Evolutionary conservation across 1,140 invertebrate genomes (phyloP).

Genomic region (Bombus affinis): DNA sequence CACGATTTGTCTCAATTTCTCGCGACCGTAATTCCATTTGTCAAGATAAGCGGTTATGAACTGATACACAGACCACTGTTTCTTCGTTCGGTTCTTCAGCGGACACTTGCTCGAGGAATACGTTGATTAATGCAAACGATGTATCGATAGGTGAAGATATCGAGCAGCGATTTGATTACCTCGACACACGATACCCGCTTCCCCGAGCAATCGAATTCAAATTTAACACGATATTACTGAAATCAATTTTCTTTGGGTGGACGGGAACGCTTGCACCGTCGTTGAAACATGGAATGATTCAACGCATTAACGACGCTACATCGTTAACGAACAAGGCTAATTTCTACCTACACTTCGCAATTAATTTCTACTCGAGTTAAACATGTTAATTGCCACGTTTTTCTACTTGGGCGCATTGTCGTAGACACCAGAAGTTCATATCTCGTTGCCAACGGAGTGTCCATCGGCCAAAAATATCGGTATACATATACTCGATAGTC

Average conservation of each 20-base stretch:
- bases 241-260: not conserved
- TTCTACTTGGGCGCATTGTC: too few relatives aligned
- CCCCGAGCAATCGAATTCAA: not conserved
- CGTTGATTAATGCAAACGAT: conserved; percentile 1
- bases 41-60: conserved; percentile 3
- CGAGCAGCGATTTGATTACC: conserved; percentile 11
- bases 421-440: too few relatives aligned
- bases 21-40: conserved; percentile 23
- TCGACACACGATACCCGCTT: not conserved
- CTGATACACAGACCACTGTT: not conserved
- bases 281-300: not conserved
- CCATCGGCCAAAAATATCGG: too few relatives aligned
- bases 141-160: conserved; percentile 12
- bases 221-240: conserved; percentile 9
- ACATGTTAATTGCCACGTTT: not conserved
- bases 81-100: not conserved
- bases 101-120: not conserved
- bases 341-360: not conserved
- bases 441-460: too few relatives aligned
- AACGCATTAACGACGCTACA: too few relatives aligned
- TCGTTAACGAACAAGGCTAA: not conserved
- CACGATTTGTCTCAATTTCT: conserved; percentile 18
- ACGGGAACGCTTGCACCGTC: not conserved
- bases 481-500: too few relatives aligned
- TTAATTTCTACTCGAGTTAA: not conserved